phyloP scores from a whole-genome alignment of 2,113 vertebrate genomes.

The Typhlomys cinereus region DNA sequence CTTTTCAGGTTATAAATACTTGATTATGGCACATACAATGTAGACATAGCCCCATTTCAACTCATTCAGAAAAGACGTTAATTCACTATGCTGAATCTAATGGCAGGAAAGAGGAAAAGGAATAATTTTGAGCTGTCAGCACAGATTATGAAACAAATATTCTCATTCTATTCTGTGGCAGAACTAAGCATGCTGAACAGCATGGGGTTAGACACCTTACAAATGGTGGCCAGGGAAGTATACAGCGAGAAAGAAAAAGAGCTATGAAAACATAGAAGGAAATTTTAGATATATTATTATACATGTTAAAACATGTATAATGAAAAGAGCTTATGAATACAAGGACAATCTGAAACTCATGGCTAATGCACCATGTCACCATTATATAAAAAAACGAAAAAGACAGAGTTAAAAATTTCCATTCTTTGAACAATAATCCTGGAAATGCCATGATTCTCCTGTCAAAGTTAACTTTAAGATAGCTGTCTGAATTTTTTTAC shows the following conservation, averaged over 20 bases:
- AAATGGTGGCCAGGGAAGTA: neutral
- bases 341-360: conserved; percentile 16
- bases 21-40: conserved; percentile 35
- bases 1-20: conserved; percentile 59
- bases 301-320: neutral
- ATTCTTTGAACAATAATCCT: conserved; percentile 31
- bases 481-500: conserved; percentile 30
- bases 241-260: neutral
- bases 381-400: conserved; percentile 59
- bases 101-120: conserved; percentile 27
- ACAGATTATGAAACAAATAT: neutral
- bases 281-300: neutral
- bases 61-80: conserved; percentile 30
- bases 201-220: no score
- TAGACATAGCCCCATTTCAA: conserved; percentile 44
- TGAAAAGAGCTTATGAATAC: conserved; percentile 47
- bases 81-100: conserved; percentile 18
- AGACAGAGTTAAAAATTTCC: conserved; percentile 1
- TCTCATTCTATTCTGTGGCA: neutral
- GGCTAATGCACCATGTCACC: conserved; percentile 13
- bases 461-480: conserved; percentile 33
- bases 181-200: neutral
- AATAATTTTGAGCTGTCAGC: conserved; percentile 30
- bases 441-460: conserved; percentile 21
- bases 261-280: neutral